Evolutionary conservation across 2,113 vertebrate genomes (phyloP).

Genomic region (Eira barbara): DNA sequence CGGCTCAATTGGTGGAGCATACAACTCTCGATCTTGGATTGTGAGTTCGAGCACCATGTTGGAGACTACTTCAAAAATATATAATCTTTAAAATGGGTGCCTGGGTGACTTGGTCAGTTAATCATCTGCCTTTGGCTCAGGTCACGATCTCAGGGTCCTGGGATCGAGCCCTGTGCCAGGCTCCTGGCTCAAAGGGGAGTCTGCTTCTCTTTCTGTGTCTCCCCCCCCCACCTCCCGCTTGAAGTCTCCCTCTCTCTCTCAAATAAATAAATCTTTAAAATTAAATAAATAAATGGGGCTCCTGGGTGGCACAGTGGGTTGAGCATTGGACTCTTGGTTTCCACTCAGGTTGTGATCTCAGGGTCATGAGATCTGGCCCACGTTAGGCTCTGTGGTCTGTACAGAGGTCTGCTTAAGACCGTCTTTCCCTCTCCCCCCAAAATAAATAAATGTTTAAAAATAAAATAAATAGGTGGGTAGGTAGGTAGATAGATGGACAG

Average conservation of each 20-base stretch:
- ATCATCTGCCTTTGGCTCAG: background rate
- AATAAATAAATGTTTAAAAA: background rate
- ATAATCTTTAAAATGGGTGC: background rate
- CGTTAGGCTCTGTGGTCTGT: background rate
- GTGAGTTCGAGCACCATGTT: background rate
- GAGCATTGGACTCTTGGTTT: background rate
- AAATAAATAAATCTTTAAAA: background rate
- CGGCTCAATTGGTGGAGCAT: background rate
- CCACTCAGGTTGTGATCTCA: background rate
- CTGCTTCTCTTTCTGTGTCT: background rate
- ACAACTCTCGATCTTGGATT: background rate
- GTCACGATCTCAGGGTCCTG: background rate
- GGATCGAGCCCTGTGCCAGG: background rate
- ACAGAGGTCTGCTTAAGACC: background rate
- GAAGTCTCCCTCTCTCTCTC: background rate
- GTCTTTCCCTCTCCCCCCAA: background rate
- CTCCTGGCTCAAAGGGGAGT: background rate
- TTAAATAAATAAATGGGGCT: background rate
- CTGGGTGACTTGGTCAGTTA: background rate
- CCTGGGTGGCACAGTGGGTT: background rate
- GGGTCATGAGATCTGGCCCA: background rate
- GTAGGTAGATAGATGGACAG: background rate
- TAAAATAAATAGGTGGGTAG: background rate
- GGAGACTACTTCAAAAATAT: background rate
- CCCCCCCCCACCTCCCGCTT: background rate